phyloP scores from a whole-genome alignment of 2,113 vertebrate species.

The Glareola pratincola region DNA sequence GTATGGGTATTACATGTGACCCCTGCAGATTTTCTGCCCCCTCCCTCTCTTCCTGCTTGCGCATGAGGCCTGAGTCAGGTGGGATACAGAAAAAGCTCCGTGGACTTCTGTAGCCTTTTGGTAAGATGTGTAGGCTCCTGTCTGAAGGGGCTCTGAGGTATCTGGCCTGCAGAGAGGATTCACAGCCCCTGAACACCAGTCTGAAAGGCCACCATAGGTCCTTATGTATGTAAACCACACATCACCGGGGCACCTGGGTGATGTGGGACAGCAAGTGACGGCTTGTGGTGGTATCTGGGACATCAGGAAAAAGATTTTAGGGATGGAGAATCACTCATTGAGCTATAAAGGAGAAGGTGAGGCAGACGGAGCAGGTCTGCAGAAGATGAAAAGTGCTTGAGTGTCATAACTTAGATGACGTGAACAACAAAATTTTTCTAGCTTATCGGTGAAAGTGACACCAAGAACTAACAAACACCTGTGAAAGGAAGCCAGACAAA shows the following conservation, averaged over 20 bases:
- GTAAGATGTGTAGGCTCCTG: background rate
- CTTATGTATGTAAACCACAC: fast-evolving
- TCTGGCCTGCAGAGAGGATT: background rate
- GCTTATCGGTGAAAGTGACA: background rate
- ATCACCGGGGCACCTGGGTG: background rate
- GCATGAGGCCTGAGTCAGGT: background rate
- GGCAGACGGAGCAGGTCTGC: background rate
- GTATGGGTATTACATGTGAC: background rate
- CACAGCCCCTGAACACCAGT: background rate
- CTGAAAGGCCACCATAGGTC: background rate
- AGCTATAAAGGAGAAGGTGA: background rate
- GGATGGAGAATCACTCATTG: background rate
- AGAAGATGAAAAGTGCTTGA: background rate
- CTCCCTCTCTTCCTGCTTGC: background rate
- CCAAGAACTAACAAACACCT: background rate
- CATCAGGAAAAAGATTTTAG: background rate
- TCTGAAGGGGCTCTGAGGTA: fast-evolving
- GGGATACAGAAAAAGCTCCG: background rate
- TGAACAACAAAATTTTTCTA: background rate
- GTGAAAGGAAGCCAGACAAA: background rate
- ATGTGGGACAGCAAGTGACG: background rate
- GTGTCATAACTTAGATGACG: background rate
- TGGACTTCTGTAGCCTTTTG: background rate
- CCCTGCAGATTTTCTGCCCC: background rate
- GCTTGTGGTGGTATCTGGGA: background rate